Conservation (phyloP, 1,140 invertebrate species). For the Steinernema khuongi region DNA sequence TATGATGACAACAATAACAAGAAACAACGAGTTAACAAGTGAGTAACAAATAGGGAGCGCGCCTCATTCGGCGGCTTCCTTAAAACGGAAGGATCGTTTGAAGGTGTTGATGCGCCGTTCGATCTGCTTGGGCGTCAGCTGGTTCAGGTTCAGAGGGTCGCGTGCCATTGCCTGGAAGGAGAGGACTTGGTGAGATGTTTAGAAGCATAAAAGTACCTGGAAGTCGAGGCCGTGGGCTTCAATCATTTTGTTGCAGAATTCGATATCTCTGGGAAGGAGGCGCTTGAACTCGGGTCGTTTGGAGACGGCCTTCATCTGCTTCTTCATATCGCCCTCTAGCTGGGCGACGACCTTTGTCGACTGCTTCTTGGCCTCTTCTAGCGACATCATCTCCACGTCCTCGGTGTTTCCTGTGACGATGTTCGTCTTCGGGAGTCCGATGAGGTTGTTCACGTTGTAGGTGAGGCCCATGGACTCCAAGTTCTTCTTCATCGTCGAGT, state of each 20-base stretch:
- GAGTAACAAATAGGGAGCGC: too few relatives aligned
- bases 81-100: constrained; percentile 7
- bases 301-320: background rate
- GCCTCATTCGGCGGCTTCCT: background rate
- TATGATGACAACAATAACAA: background rate
- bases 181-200: background rate
- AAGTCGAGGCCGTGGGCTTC: background rate
- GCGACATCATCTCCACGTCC: background rate
- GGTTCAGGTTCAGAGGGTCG: constrained; percentile 14
- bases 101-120: constrained; percentile 11
- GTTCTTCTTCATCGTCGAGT: constrained; percentile 3
- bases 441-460: constrained; percentile 8
- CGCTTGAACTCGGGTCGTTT: constrained; percentile 14
- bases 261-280: constrained; percentile 4
- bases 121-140: constrained; percentile 19
- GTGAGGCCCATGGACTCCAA: constrained; percentile 15
- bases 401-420: background rate
- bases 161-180: constrained; percentile 19
- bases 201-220: background rate
- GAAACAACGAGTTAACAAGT: background rate
- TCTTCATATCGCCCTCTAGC: background rate
- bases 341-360: background rate
- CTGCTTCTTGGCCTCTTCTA: constrained; percentile 19
- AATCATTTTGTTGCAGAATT: constrained; percentile 20
- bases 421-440: constrained; percentile 8